Evolutionary conservation across 1,140 invertebrate genomes (phyloP), one percentile per base, ranked within the genome.

Genomic region (Drosophila miranda): DNA sequence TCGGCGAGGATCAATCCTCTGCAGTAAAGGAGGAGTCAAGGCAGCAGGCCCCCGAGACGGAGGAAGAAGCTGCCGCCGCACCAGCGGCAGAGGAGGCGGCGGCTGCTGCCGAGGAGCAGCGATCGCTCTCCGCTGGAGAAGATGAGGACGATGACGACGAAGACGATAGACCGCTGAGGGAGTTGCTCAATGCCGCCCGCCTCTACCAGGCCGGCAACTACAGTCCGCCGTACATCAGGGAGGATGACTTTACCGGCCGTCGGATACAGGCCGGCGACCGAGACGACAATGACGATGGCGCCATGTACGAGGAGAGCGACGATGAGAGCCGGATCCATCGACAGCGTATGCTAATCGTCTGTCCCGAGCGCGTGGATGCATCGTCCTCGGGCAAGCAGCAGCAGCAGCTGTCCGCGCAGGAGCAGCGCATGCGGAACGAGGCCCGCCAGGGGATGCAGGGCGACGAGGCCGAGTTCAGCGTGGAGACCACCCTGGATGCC

Each of bases 391-490:
- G 34, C 11, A 38, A 13, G 11, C 34, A 50, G 3, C 45, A 13
- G 9, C 30, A 53, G 3, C 45, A 51, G 1, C 7, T 84, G 34
- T 75, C 93, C 1, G 91, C 92, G 5, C 94, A 94, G 81, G 93
- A 95, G 76, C 91, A 93, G 28, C 93, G 94, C 1, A 92, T 96
- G 91, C 93, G 94, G 44, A 91, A 94, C 72, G 96, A 97, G 92
- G 98, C 97, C 0, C 92, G 95, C 19, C 97, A 98, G 89, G 96
- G 97, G 1, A 98, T 98, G 96, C 94, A 93, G 6, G 93, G 93
- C 46, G 97, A 98, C 79, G 98, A 99, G 91, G 96, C 95, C 1
- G 94, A 95, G 71, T 99, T 99, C 92, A 96, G 96, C 59, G 98
- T 98, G 5, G 98, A 99, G 92, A 94, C 96, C 9, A 92, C 94